Percentiles rank a stretch among this genome's conserved stretches.
phyloP scores from a whole-genome alignment of 2,113 vertebrate species.

The Chascanopsetta lugubris region DNA sequence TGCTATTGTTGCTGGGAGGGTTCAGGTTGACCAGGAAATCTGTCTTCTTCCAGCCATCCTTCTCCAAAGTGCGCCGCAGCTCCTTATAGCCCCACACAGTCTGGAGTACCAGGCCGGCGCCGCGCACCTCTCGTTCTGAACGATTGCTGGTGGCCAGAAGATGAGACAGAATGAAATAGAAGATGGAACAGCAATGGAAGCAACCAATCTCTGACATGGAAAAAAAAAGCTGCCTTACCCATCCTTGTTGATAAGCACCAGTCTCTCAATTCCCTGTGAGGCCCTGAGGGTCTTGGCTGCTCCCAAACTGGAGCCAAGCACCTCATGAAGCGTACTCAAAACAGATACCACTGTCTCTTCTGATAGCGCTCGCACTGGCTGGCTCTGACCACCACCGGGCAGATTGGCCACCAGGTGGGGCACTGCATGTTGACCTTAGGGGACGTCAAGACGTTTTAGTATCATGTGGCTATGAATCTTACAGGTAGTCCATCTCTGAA shows the following conservation, averaged over 20 bases:
- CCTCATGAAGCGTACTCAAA: conserved; percentile 91
- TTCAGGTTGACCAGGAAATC: conserved; percentile 93
- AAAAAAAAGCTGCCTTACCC: conserved; percentile 74
- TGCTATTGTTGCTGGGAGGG: conserved; percentile 77
- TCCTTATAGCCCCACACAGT: conserved; percentile 95
- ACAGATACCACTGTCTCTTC: conserved; percentile 92
- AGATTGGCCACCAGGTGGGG: conserved; percentile 90
- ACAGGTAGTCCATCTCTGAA: too few species aligned
- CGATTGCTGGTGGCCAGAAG: conserved; percentile 81
- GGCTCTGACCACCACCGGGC: conserved; percentile 89
- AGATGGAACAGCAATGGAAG: background rate
- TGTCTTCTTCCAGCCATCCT: conserved; percentile 97
- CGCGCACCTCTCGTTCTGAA: conserved; percentile 94
- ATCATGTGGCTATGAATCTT: background rate
- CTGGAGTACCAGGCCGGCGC: conserved; percentile 90
- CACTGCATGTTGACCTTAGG: conserved; percentile 88
- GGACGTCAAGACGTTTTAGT: background rate
- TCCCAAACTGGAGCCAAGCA: conserved; percentile 90
- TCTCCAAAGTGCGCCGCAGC: conserved; percentile 91
- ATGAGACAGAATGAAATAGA: background rate
- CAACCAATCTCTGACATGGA: background rate
- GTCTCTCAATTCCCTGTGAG: conserved; percentile 92
- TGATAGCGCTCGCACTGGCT: conserved; percentile 83
- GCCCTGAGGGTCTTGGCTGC: conserved; percentile 90
- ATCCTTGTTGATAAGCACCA: conserved; percentile 95